These are phyloP conservation scores for Lagodon rhomboides DNA, from an alignment of 2,797 vertebrate genomes.

Conservation along the genomic window DNA sequence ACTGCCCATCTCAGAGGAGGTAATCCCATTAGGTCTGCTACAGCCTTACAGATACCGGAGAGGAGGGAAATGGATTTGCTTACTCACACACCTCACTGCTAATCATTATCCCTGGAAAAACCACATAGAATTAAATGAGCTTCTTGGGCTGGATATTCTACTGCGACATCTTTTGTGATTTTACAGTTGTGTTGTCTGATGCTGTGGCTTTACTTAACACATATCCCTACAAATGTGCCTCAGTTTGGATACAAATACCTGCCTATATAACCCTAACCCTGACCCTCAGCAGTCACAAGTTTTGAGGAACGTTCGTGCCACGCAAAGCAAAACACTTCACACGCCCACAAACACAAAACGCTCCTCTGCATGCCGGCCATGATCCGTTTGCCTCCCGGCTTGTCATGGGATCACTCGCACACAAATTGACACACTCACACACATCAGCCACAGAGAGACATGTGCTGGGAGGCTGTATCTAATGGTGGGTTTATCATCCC, in stretches of 20 bases:
- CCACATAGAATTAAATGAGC: not conserved
- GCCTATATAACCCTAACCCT: not conserved
- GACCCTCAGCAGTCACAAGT: not conserved
- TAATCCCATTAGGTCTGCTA: conserved; percentile 19
- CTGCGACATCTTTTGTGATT: not conserved
- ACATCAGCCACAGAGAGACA: not conserved
- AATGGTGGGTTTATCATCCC: not conserved
- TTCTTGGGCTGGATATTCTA: not conserved
- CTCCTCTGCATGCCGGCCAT: not conserved
- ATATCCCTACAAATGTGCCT: not conserved
- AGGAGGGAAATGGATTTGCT: not conserved
- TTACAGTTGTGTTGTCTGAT: not conserved
- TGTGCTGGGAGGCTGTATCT: not conserved
- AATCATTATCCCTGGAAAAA: not conserved
- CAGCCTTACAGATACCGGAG: not conserved
- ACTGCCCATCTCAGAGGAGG: conserved; percentile 5
- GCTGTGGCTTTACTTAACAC: not conserved
- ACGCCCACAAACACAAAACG: not conserved
- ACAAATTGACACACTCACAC: not conserved
- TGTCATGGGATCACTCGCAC: conserved; percentile 14
- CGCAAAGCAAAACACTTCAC: not conserved
- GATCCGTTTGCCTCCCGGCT: not conserved
- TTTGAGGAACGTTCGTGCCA: not conserved
- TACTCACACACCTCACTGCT: not conserved
- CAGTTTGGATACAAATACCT: not conserved